Evolutionary conservation across 2,113 vertebrate genomes (phyloP).

Genomic region (Epinephelus fuscoguttatus): DNA sequence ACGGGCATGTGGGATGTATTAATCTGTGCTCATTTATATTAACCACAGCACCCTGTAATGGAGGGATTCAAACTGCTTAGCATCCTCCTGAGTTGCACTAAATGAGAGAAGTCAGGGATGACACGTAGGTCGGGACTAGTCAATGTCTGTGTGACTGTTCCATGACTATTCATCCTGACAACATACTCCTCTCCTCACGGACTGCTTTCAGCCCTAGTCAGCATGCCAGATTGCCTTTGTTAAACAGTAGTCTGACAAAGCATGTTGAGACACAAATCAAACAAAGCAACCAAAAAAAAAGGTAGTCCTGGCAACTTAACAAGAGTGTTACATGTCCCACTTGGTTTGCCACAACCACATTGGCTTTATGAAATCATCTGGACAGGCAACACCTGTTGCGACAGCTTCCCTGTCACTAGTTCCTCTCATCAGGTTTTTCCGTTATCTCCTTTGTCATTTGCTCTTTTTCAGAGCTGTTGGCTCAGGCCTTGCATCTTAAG

Average conservation of each 20-base stretch:
- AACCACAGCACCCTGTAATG: slow-evolving; percentile 36
- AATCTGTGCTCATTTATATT: slow-evolving; percentile 59
- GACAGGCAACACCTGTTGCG: slow-evolving; percentile 41
- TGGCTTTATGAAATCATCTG: slow-evolving; percentile 45
- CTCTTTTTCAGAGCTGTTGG: slow-evolving; percentile 19
- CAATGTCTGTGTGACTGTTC: slow-evolving; percentile 45
- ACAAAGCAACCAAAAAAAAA: background rate
- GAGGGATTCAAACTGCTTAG: slow-evolving; percentile 53
- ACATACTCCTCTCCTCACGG: slow-evolving; percentile 11
- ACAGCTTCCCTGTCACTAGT: slow-evolving; percentile 29
- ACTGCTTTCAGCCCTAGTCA: slow-evolving; percentile 18
- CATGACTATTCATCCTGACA: slow-evolving; percentile 60
- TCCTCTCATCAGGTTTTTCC: slow-evolving; percentile 30
- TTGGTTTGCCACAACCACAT: slow-evolving; percentile 24
- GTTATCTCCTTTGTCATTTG: slow-evolving; percentile 36
- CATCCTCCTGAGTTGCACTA: slow-evolving; percentile 42
- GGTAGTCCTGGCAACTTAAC: slow-evolving; percentile 11
- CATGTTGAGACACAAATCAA: slow-evolving; percentile 22
- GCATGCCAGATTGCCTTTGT: slow-evolving; percentile 28
- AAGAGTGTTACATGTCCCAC: slow-evolving; percentile 26
- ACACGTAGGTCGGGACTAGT: slow-evolving; percentile 53
- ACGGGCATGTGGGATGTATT: slow-evolving; percentile 21
- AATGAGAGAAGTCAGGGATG: slow-evolving; percentile 63
- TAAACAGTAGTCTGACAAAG: slow-evolving; percentile 8
- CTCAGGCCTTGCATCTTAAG: slow-evolving; percentile 33